Evolutionary conservation across 2,888 invertebrate species (phyloP), one percentile per base, ranked within the genome.

Genomic region (Euzetes globulus): DNA sequence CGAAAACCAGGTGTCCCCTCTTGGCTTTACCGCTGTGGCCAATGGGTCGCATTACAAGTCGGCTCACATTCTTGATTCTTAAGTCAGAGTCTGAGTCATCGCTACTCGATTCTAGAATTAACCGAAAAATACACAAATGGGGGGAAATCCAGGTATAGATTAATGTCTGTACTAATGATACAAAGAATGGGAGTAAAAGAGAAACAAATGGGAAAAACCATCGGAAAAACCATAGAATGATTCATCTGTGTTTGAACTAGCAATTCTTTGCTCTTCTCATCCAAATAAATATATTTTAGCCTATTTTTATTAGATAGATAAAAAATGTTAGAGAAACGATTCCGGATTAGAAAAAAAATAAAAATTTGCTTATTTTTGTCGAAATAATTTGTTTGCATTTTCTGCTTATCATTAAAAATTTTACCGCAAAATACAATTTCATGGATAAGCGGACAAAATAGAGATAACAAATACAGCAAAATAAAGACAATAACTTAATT

Each of bases 1-100:
- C 96, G 84, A 97, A 97, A 81, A 96, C 95, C 29, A 97, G 86
- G 82, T 97, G 96, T 3, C 97, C 97, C 77, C 92, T 89, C 84
- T 95, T 96, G 15, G 96, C 95, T 83, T 95, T 94, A 0, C 96
- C 94, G 81, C 92, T 93, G 82, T 94, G 93, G 0, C 93, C 94
- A 0, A 92, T 90, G 7, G 94, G 94, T 22, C 94, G 87, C 82
- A 94, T 90, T 70, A 94, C 91, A 80, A 91, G 86, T 75, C 91
- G 88, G 81, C 90, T 94, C 72, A 97, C 89, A 84, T 97, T 97
- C 22, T 95, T 95, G 79, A 94, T 85, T 17, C 95, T 94, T 68
- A 94, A 93, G 82, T 97, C 96, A 52, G 76, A 76, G 75, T 91
- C 91, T 81, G 94, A 93, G 81, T 92, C 93, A 81, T 92, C 93